Percentiles rank a stretch among this genome's conserved stretches.
Evolutionary conservation across 2,888 invertebrate genomes (phyloP).

Genomic region (Drosophila nigricruria): DNA sequence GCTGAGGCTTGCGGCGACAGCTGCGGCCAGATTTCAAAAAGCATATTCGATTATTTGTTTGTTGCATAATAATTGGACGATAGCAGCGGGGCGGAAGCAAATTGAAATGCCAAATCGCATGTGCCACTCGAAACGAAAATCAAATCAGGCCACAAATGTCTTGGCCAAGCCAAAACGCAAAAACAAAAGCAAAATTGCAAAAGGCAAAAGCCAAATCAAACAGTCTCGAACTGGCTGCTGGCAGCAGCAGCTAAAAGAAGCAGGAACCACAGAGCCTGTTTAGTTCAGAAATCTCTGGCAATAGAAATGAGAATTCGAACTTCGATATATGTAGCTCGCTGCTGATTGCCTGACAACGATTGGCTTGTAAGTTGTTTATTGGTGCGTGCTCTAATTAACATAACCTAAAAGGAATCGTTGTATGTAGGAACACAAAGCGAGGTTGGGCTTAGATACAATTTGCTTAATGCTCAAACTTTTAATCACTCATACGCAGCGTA

Average conservation of each 20-base stretch:
- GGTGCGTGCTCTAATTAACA: constrained; percentile 77
- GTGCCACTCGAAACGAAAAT: constrained; percentile 27
- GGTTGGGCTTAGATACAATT: constrained; percentile 65
- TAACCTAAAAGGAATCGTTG: constrained; percentile 47
- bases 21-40: constrained; percentile 55
- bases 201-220: not conserved
- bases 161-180: constrained; percentile 2
- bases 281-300: not conserved
- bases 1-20: constrained; percentile 46
- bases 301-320: constrained; percentile 8
- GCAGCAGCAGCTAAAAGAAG: not conserved
- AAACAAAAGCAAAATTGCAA: not conserved
- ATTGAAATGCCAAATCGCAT: constrained; percentile 61
- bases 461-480: constrained; percentile 76
- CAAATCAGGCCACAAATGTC: constrained; percentile 17
- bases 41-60: constrained; percentile 70
- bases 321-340: constrained; percentile 7
- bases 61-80: constrained; percentile 65
- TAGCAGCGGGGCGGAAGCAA: constrained; percentile 14
- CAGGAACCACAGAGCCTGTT: not conserved
- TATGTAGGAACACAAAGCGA: not conserved
- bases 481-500: constrained; percentile 77
- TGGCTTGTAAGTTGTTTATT: constrained; percentile 61
- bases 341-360: constrained; percentile 40
- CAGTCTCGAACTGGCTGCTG: not conserved